Percentiles rank a stretch among this genome's conserved stretches.
Evolutionary conservation across 2,797 vertebrate species (phyloP).

Genomic region (Sebastes trivittatus): DNA sequence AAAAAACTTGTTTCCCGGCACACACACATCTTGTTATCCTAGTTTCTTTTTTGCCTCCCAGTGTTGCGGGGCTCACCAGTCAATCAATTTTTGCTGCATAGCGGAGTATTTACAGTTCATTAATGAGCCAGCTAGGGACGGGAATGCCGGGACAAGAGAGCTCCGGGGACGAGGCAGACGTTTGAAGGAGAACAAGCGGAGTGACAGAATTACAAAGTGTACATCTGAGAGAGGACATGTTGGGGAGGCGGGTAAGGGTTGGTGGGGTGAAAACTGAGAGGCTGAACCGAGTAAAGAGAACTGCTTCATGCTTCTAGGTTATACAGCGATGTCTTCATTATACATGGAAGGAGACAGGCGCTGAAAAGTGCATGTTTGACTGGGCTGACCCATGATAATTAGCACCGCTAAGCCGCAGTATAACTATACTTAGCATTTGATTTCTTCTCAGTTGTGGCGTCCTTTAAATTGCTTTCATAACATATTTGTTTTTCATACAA

Average conservation of each 20-base stretch:
- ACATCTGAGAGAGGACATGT: conserved; percentile 53
- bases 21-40: conserved; percentile 57
- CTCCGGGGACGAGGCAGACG: conserved; percentile 48
- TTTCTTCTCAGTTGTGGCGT: not conserved
- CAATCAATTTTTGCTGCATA: conserved; percentile 61
- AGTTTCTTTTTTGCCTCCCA: conserved; percentile 36
- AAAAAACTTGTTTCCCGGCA: conserved; percentile 38
- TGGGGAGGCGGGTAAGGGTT: conserved; percentile 9
- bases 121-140: conserved; percentile 71
- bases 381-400: conserved; percentile 39
- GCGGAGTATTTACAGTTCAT: conserved; percentile 72
- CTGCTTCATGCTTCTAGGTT: conserved; percentile 12
- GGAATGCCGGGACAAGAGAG: conserved; percentile 26
- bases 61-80: conserved; percentile 39
- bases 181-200: conserved; percentile 59
- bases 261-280: conserved; percentile 6
- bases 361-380: not conserved
- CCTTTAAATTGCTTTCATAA: not conserved
- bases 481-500: not conserved
- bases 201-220: conserved; percentile 60
- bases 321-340: conserved; percentile 34
- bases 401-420: not conserved
- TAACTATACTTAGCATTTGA: not conserved
- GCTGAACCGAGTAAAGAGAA: conserved; percentile 26
- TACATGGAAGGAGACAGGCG: conserved; percentile 6